A percentile compares a stretch with the other conserved stretches of the same genome.
These are phyloP conservation scores for Tichodroma muraria DNA, from an alignment of 2,113 vertebrate genomes.

Conservation along the genomic window DNA sequence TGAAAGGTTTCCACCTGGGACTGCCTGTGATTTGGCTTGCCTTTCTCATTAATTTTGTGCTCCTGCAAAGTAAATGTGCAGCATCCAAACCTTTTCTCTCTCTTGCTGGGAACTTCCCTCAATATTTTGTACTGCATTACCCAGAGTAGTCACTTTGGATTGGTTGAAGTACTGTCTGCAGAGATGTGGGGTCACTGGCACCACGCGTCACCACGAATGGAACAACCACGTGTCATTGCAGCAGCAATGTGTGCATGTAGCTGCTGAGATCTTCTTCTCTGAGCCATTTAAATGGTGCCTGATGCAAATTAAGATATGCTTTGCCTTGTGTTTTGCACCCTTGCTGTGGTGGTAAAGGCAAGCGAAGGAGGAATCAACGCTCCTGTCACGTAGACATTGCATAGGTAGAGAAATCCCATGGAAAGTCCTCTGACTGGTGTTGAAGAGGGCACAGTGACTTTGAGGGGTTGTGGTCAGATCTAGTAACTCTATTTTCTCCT, in stretches of 20 bases:
- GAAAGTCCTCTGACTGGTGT: neutral
- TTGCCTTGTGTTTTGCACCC: neutral
- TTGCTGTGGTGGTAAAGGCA: neutral
- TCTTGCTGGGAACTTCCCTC: neutral
- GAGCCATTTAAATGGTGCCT: neutral
- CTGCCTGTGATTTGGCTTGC: neutral
- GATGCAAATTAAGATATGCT: neutral
- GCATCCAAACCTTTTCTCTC: neutral
- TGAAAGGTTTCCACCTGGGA: neutral
- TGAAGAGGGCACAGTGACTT: neutral
- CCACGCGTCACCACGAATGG: neutral
- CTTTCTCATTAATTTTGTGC: neutral
- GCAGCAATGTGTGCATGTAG: neutral
- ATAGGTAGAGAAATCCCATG: neutral
- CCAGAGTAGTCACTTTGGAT: neutral
- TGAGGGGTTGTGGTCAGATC: neutral
- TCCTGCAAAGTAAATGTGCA: neutral
- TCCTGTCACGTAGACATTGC: neutral
- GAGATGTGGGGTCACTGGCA: neutral
- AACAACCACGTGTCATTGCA: neutral
- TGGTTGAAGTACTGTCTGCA: neutral
- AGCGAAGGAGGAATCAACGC: neutral
- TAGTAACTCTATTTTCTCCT: neutral
- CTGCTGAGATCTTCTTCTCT: neutral
- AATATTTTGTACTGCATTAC: neutral